Evolutionary conservation across 2,113 vertebrate species (phyloP), one percentile per base, ranked within the genome.

Genomic region (Pluvialis apricaria): DNA sequence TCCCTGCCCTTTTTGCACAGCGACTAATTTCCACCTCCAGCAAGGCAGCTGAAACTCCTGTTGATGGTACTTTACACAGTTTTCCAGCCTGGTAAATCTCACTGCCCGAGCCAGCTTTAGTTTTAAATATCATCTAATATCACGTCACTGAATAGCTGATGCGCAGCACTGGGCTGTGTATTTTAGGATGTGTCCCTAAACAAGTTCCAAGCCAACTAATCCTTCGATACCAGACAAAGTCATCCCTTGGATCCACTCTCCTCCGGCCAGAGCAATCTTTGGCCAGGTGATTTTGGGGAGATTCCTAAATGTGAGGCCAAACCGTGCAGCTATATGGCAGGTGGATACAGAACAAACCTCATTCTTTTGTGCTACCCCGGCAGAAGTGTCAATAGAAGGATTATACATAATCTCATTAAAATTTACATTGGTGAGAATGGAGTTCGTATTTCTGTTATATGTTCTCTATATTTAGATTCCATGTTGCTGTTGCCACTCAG

Each of bases 351-450:
- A 64, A 78, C 38, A 57, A 64, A 86, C 18, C 47, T 69, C 17
- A 1, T 25, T 32, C 68, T 34, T 62, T 47, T 40, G 69, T 88
- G 90, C 88, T 70, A 22, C 52, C 61, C 22, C 64, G 81, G 88
- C 68, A 91, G 80, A 81, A 88, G 76, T 26, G 60, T 69, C 86
- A 84, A 76, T 8, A 92, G 81, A 57, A 57, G 88, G 83, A 93
- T 95, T 89, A 84, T 7, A 40, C 61, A 65, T 65, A 82, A 93
- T 81, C 86, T 40, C 80, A 93, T 86, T 92, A 86, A 94, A 90
- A 92, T 91, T 60, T n/a, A 8, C 94, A 87, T 36, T 72, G 88
- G 92, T 91, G 95, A 79, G 92, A 85, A 94, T 11, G 49, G 86
- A 26, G 55, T 83, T 73, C n/a, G 66, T 61, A 66, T 42, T 31